Base-by-base conservation (phyloP, 92 coral and sea anemone genomes). In the Galaxea fascicularis region DNA sequence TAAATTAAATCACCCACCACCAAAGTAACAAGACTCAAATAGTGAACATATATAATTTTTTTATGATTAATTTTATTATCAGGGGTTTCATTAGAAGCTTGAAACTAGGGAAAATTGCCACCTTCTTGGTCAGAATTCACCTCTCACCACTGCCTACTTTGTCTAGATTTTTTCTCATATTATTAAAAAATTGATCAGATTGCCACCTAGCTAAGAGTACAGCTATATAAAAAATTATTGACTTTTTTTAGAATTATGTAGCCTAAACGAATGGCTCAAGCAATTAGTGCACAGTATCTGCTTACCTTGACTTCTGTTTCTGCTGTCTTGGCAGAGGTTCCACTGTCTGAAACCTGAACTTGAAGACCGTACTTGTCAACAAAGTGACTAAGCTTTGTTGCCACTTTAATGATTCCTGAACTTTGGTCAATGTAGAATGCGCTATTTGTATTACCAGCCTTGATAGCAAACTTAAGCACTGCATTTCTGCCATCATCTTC, bases 381-480 rank as follows among this genome's bases (percentile, higher is more conserved):
- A 26, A 71, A 65, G 15, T 85, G 82, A 58, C 87, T 89, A 41
- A 96, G 78, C 25, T 89, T 86, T 30, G 82, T 82, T 12, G 94
- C 95, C 28, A 93, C 95, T 63, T 90, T 94, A 30, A 96, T 79
- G 10, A 92, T 77, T 28, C 99, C 99, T 72, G 97, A 94, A 66
- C 91, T 95, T 86, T 90, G 98, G 71, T 94, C 92, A 72, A 96
- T 94, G 46, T 85, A 85, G 60, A 96, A 84, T 31, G 98, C 95
- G 51, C 49, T 70, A 29, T 76, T 91, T 44, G 86, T 51, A 71
- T 91, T 91, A 54, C 98, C 99, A 25, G 87, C 82, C 18, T 83
- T 87, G 62, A 96, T 93, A 28, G 97, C 86, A 63, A 92, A 96
- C 83, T 89, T 96, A 69, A 96, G 83, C 31, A 80, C 66, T 12